These are phyloP conservation scores for Pantherophis guttatus DNA, from an alignment of 2,113 vertebrate species.

Conservation along the genomic window DNA sequence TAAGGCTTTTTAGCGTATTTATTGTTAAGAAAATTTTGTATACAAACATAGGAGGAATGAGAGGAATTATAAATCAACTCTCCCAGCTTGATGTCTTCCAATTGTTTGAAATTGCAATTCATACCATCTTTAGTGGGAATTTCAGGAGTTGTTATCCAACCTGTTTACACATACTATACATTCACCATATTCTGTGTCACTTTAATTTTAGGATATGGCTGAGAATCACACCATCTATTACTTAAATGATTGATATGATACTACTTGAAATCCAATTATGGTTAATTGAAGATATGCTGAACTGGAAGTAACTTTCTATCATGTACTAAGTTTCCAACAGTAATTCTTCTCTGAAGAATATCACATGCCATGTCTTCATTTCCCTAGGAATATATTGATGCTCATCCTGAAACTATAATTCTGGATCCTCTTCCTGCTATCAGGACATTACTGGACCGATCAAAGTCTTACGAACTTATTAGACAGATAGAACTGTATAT, in stretches of 20 bases:
- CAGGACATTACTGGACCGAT: conserved; percentile 92
- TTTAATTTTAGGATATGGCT: conserved; percentile 11
- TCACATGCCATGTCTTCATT: conserved; percentile 20
- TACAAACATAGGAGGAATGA: not conserved
- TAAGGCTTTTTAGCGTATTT: not conserved
- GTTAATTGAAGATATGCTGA: not conserved
- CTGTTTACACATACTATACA: not conserved
- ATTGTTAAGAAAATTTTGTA: not conserved
- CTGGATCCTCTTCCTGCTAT: conserved; percentile 96
- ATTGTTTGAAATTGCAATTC: not conserved
- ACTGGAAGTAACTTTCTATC: not conserved
- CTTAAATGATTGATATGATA: not conserved
- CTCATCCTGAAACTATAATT: conserved; percentile 96
- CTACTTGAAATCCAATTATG: not conserved
- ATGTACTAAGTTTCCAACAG: not conserved
- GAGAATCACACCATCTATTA: not conserved
- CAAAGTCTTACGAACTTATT: conserved; percentile 97
- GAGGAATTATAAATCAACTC: not conserved
- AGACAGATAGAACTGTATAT: conserved; percentile 92
- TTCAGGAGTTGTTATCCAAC: not conserved
- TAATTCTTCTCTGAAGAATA: conserved; percentile 1
- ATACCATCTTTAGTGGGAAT: not conserved
- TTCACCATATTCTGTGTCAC: not conserved
- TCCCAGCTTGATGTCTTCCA: not conserved
- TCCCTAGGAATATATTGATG: conserved; percentile 92